A percentile compares a stretch with the other conserved stretches of the same genome.
phyloP scores from a whole-genome alignment of 2,113 vertebrate genomes.

The Buteo buteo region DNA sequence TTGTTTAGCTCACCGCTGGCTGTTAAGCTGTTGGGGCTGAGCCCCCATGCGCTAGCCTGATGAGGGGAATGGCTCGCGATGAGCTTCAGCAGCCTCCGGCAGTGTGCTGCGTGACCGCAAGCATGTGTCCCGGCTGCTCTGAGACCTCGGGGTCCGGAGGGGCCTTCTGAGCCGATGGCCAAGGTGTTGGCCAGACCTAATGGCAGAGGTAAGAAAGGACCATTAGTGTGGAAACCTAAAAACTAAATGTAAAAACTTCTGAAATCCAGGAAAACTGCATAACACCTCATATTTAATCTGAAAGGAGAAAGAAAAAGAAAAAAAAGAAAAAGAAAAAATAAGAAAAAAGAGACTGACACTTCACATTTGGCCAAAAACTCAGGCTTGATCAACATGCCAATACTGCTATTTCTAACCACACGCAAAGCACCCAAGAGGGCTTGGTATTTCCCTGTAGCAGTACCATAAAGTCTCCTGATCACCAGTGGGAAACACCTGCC shows the following conservation, averaged over 20 bases:
- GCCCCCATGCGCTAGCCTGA: fast-evolving
- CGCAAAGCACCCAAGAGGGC: neutral
- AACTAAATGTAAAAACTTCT: neutral
- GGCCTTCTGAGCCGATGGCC: neutral
- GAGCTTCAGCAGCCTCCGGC: neutral
- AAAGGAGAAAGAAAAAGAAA: neutral
- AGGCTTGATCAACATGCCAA: neutral
- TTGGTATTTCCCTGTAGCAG: neutral
- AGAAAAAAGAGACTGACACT: neutral
- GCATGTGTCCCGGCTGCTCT: fast-evolving
- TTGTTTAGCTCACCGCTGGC: neutral
- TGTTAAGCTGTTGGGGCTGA: neutral
- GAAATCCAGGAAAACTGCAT: neutral
- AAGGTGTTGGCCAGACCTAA: neutral
- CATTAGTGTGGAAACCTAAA: neutral
- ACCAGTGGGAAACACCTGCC: neutral
- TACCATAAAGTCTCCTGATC: neutral
- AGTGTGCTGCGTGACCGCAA: neutral
- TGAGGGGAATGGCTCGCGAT: fast-evolving
- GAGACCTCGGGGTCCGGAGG: neutral
- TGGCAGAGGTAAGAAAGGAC: neutral
- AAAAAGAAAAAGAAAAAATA: too few relatives aligned
- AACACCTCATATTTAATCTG: neutral
- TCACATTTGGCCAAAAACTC: neutral
- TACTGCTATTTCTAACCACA: neutral